Evolutionary conservation across 2,797 vertebrate genomes (phyloP).

Genomic region (Pterois miles): DNA sequence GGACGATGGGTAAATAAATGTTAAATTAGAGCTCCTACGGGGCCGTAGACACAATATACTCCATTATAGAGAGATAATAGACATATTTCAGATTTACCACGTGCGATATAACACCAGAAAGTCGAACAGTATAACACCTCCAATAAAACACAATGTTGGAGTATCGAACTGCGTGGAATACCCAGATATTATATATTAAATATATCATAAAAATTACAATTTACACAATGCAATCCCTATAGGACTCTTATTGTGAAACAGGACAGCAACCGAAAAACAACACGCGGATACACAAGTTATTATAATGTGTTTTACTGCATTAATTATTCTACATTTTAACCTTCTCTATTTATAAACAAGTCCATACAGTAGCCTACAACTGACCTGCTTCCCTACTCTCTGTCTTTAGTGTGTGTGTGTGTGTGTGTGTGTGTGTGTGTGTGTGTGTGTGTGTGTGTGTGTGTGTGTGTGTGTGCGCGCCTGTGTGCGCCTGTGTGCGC

Average conservation of each 20-base stretch:
- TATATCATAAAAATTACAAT: background rate
- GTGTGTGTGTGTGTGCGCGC: slow-evolving; percentile 30
- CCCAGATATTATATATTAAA: background rate
- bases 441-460: background rate
- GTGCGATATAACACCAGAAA: background rate
- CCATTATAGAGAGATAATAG: background rate
- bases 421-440: slow-evolving; percentile 29
- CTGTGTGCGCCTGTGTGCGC: slow-evolving; percentile 1
- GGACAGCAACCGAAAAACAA: too few species aligned
- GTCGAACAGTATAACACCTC: background rate
- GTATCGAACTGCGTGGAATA: background rate
- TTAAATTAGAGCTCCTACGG: background rate
- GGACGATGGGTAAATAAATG: background rate
- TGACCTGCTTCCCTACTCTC: slow-evolving; percentile 59
- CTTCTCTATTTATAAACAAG: slow-evolving; percentile 56
- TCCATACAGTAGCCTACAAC: slow-evolving; percentile 35
- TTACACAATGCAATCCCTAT: background rate
- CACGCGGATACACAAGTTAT: too few species aligned
- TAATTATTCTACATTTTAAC: background rate
- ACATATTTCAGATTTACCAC: background rate
- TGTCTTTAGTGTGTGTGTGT: slow-evolving; percentile 8
- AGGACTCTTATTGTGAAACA: background rate
- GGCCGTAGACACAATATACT: background rate
- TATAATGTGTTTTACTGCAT: background rate
- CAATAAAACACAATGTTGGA: background rate